Percentiles rank a stretch among this genome's conserved stretches.
These are phyloP conservation scores for Tachuris rubrigastra DNA, from an alignment of 2,113 vertebrate species.

Conservation along the genomic window DNA sequence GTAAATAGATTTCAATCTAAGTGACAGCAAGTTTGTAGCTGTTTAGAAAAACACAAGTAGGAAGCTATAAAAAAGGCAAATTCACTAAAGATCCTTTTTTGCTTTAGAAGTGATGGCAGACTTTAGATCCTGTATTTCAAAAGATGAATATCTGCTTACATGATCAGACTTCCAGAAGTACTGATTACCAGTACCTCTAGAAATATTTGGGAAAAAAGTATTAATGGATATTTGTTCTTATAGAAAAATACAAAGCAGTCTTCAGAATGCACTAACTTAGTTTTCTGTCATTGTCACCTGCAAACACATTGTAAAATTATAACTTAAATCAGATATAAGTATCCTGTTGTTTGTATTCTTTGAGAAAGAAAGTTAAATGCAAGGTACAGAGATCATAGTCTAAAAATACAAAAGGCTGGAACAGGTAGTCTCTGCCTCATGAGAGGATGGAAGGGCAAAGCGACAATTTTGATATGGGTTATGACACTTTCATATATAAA, in stretches of 20 bases:
- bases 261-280: not conserved
- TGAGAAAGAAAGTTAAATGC: not conserved
- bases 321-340: not conserved
- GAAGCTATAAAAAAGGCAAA: not conserved
- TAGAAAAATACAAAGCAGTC: not conserved
- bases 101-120: not conserved
- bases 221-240: not conserved
- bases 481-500: not conserved
- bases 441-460: not conserved
- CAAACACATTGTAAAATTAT: not conserved
- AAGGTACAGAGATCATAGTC: not conserved
- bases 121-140: not conserved
- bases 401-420: not conserved
- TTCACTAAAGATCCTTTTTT: not conserved
- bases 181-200: not conserved
- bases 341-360: not conserved
- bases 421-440: not conserved
- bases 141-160: not conserved
- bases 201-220: not conserved
- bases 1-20: not conserved
- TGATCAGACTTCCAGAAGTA: not conserved
- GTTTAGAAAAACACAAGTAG: not conserved
- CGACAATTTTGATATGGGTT: not conserved
- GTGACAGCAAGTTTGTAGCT: not conserved
- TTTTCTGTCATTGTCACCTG: not conserved